Evolutionary conservation across 2,888 invertebrate genomes (phyloP).

Genomic region (Hymenopus coronatus): DNA sequence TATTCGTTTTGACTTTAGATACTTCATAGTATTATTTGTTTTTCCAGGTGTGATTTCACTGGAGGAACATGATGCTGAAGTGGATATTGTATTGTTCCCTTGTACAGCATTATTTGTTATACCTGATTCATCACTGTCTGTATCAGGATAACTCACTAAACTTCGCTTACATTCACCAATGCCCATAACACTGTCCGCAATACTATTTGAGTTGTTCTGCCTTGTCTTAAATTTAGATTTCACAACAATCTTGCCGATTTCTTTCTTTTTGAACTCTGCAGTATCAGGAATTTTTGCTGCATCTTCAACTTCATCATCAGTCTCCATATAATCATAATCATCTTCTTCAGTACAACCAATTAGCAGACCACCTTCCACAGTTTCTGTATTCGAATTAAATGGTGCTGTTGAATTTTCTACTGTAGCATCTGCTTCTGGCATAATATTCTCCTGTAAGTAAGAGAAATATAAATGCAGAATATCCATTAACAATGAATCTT

Average conservation of each 20-base stretch:
- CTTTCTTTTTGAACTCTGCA: neutral
- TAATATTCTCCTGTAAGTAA: neutral
- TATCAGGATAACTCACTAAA: neutral
- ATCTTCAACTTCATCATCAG: neutral
- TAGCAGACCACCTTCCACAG: neutral
- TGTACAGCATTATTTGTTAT: neutral
- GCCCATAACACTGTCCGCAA: neutral
- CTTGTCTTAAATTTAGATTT: neutral
- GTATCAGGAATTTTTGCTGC: neutral
- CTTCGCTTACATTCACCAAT: neutral
- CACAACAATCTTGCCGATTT: neutral
- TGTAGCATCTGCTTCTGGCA: neutral
- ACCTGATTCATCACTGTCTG: neutral
- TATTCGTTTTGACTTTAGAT: slow-evolving; percentile 18
- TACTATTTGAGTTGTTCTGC: neutral
- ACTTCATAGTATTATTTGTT: slow-evolving; percentile 9
- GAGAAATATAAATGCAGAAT: neutral
- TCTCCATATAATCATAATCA: neutral
- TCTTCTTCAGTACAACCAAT: slow-evolving; percentile 10
- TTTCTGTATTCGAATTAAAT: neutral
- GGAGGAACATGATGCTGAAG: neutral
- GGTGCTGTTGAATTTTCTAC: neutral
- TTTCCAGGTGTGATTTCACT: neutral
- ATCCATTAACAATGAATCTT: no score
- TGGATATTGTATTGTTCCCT: neutral